These are phyloP conservation scores for Synergus gifuensis DNA, from an alignment of 2,888 invertebrate species.

Conservation along the genomic window DNA sequence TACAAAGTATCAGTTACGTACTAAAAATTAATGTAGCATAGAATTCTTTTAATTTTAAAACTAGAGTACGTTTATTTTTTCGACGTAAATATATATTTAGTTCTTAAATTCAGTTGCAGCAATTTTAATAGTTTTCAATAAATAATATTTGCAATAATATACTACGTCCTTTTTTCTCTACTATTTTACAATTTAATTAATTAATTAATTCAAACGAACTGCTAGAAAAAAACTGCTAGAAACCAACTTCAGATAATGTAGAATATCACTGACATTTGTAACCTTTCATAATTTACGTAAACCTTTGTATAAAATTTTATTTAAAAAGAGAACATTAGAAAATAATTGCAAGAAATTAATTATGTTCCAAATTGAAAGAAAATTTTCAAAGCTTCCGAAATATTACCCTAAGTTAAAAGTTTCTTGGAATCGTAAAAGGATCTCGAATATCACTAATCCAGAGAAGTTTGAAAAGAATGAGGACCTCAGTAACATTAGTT, in stretches of 20 bases:
- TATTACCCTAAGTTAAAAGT: background rate
- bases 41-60: background rate
- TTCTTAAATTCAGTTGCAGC: background rate
- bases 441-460: constrained; percentile 5
- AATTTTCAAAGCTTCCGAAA: background rate
- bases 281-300: background rate
- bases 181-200: no score
- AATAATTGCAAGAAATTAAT: background rate
- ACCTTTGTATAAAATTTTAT: background rate
- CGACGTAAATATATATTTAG: background rate
- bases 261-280: background rate
- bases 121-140: background rate
- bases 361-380: background rate
- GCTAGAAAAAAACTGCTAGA: background rate
- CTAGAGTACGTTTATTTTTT: background rate
- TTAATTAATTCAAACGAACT: background rate
- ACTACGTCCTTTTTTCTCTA: no score
- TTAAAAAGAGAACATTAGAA: background rate
- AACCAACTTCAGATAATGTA: background rate
- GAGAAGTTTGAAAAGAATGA: constrained; percentile 25
- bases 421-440: background rate
- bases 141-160: background rate
- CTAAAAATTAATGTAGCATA: constrained; percentile 1
- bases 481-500: background rate
- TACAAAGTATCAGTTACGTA: background rate